phyloP scores from a whole-genome alignment of 2,113 vertebrate genomes.

The Orthochromis indermauri region DNA sequence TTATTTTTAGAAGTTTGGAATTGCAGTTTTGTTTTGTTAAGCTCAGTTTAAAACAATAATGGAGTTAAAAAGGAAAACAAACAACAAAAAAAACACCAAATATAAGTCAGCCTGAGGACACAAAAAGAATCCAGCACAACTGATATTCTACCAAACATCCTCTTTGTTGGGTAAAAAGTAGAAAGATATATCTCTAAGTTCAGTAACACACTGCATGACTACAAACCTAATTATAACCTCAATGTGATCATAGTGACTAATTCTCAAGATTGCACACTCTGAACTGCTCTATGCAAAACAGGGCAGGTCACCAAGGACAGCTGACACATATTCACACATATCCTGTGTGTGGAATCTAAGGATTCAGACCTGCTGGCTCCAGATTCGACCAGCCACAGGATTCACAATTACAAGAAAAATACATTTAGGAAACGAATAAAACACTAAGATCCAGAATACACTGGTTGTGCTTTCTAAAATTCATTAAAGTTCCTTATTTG shows the following conservation, averaged over 20 bases:
- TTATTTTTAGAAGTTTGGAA: not conserved
- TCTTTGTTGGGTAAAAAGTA: not conserved
- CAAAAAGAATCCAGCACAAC: not conserved
- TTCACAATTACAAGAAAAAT: not conserved
- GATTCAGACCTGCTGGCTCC: not conserved
- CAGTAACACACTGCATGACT: not conserved
- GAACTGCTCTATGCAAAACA: slow-evolving; percentile 5
- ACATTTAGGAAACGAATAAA: not conserved
- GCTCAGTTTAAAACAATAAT: not conserved
- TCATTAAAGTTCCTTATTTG: not conserved
- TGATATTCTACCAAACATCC: not conserved
- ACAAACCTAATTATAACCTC: not conserved
- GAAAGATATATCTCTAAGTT: not conserved
- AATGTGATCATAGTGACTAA: slow-evolving; percentile 10
- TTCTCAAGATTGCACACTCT: slow-evolving; percentile 10
- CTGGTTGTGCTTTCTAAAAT: not conserved
- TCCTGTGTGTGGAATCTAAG: not conserved
- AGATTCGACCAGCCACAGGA: not conserved
- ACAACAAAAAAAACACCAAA: not conserved
- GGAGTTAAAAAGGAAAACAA: not conserved
- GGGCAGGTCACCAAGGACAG: slow-evolving; percentile 50
- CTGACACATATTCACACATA: slow-evolving; percentile 29
- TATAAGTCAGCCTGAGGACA: not conserved
- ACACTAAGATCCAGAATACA: not conserved
- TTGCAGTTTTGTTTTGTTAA: not conserved